phyloP scores from a whole-genome alignment of 2,888 invertebrate genomes.

The Eristalis intricaria region DNA sequence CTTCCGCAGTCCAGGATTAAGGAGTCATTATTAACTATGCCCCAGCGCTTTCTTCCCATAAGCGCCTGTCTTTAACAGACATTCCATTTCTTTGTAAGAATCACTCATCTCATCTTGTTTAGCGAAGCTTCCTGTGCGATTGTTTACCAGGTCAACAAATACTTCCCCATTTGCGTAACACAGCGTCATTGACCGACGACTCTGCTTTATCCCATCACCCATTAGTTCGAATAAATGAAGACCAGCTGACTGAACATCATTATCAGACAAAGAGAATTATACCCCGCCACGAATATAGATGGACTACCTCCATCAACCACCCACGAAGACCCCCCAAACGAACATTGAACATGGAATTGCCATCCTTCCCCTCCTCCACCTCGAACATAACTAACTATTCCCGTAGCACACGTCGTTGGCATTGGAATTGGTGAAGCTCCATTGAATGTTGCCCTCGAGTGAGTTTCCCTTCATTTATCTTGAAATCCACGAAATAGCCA shows the following conservation, averaged over 20 bases:
- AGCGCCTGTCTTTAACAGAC: too few species aligned
- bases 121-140: too few species aligned
- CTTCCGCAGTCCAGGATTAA: background rate
- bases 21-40: background rate
- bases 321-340: background rate
- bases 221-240: background rate
- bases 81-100: too few species aligned
- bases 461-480: constrained; percentile 27
- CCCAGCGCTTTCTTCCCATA: too few species aligned
- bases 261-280: background rate
- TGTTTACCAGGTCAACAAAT: too few species aligned
- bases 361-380: background rate
- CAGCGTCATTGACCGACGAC: too few species aligned
- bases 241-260: background rate
- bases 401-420: background rate
- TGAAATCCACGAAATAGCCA: background rate
- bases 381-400: background rate
- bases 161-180: too few species aligned
- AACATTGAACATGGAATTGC: background rate
- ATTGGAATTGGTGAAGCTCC: constrained; percentile 1
- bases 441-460: constrained; percentile 11
- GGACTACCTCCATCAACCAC: background rate
- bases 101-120: too few species aligned
- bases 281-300: background rate
- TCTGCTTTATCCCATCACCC: too few species aligned